phyloP scores from a whole-genome alignment of 2,888 invertebrate species.

The Oegoconia quadripuncta region DNA sequence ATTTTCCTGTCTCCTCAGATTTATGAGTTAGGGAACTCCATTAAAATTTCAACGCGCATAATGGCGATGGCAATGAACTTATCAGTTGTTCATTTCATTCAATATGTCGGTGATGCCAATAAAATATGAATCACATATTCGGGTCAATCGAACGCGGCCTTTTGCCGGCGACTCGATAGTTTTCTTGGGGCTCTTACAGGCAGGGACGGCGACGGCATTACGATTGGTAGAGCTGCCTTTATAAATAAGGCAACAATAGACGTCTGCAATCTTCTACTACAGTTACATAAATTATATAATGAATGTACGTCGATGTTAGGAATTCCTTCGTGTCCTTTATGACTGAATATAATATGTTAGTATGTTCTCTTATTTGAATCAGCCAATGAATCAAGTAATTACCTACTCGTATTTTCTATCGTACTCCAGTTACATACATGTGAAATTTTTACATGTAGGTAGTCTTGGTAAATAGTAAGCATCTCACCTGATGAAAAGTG shows the following conservation, averaged over 20 bases:
- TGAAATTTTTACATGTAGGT: no score
- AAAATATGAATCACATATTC: slow-evolving; percentile 39
- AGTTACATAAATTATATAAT: not conserved
- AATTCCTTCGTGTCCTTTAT: no score
- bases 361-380: no score
- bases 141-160: slow-evolving; percentile 41
- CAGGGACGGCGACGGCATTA: not conserved
- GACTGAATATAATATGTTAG: no score
- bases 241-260: not conserved
- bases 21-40: slow-evolving; percentile 11
- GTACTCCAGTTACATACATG: no score
- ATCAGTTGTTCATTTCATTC: slow-evolving; percentile 27
- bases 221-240: not conserved
- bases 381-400: no score
- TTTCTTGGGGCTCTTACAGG: not conserved
- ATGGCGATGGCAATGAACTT: slow-evolving; percentile 45
- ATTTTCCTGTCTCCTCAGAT: no score
- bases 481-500: no score
- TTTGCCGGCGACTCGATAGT: slow-evolving; percentile 26
- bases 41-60: slow-evolving; percentile 26
- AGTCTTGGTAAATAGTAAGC: no score
- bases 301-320: not conserved
- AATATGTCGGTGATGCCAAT: slow-evolving; percentile 46
- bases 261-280: not conserved
- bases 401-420: no score